Conservation (phyloP, 2,888 invertebrate species). For the Harpalus rubripes region DNA sequence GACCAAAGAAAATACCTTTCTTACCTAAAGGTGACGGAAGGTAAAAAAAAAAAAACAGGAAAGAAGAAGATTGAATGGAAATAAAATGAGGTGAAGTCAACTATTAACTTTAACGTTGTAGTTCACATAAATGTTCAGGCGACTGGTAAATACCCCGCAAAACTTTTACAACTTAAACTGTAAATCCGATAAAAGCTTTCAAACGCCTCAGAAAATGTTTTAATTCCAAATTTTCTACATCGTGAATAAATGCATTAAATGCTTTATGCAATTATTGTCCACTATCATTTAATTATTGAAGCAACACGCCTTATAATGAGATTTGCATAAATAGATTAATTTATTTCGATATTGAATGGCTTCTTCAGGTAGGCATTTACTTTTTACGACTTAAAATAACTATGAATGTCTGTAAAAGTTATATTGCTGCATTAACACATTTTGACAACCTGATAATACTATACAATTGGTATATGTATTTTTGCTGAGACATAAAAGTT, state of each 20-base stretch:
- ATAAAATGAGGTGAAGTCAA: not conserved
- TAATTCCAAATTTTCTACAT: conserved; percentile 35
- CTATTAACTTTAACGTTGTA: conserved; percentile 28
- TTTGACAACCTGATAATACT: not conserved
- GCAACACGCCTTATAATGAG: not conserved
- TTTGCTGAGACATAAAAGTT: not conserved
- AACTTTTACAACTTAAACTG: conserved; percentile 12
- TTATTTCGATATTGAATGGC: not conserved
- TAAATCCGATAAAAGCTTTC: conserved; percentile 37
- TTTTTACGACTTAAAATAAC: not conserved
- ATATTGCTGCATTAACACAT: not conserved
- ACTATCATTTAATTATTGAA: not conserved
- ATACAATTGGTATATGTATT: not conserved
- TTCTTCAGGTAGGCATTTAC: not conserved
- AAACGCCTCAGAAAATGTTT: conserved; percentile 16
- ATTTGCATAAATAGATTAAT: not conserved
- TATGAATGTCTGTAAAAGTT: not conserved
- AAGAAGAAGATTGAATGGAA: no score
- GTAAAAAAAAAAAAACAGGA: no score
- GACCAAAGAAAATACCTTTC: no score
- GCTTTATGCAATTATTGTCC: not conserved
- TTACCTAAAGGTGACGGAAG: no score
- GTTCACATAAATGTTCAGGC: not conserved
- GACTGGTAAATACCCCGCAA: conserved; percentile 27
- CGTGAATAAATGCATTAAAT: conserved; percentile 24